Evolutionary conservation across 2,888 invertebrate species (phyloP).

Genomic region (Plagodis dolabraria): DNA sequence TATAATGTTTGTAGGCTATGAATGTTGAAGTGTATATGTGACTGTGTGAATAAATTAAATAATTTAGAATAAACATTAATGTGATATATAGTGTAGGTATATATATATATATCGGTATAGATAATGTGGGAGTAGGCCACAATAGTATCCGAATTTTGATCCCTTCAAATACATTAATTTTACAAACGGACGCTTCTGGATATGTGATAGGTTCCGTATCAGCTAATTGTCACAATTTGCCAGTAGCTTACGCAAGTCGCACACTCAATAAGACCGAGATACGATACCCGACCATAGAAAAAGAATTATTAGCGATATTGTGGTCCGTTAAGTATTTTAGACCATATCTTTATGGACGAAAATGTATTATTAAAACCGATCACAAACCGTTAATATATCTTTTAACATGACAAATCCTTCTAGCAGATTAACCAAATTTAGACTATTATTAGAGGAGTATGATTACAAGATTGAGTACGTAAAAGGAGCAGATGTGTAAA

Average conservation of each 20-base stretch:
- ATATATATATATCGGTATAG: too few relatives aligned
- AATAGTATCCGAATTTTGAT: too few relatives aligned
- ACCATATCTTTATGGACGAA: conserved; percentile 30
- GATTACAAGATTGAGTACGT: conserved; percentile 14
- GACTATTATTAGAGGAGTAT: conserved; percentile 14
- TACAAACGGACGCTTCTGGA: conserved; percentile 2
- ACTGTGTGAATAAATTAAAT: too few relatives aligned
- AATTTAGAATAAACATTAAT: too few relatives aligned
- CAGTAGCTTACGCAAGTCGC: conserved; percentile 6
- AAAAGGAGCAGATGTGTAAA: too few relatives aligned
- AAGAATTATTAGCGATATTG: conserved; percentile 1
- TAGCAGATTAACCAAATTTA: conserved; percentile 17
- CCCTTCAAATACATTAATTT: background rate
- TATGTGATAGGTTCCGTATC: conserved; percentile 1
- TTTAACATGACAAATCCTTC: conserved; percentile 18
- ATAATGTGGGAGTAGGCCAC: too few relatives aligned
- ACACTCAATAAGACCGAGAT: too few relatives aligned
- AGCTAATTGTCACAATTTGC: background rate
- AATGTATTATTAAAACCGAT: conserved; percentile 25
- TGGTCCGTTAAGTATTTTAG: conserved; percentile 3
- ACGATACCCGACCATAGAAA: background rate
- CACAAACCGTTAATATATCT: conserved; percentile 28
- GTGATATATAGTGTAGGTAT: too few relatives aligned
- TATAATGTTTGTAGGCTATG: too few relatives aligned
- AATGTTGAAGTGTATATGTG: too few relatives aligned